Evolutionary conservation across 2,888 invertebrate genomes (phyloP), one percentile per base, ranked within the genome.

Genomic region (Anticlea derivata): DNA sequence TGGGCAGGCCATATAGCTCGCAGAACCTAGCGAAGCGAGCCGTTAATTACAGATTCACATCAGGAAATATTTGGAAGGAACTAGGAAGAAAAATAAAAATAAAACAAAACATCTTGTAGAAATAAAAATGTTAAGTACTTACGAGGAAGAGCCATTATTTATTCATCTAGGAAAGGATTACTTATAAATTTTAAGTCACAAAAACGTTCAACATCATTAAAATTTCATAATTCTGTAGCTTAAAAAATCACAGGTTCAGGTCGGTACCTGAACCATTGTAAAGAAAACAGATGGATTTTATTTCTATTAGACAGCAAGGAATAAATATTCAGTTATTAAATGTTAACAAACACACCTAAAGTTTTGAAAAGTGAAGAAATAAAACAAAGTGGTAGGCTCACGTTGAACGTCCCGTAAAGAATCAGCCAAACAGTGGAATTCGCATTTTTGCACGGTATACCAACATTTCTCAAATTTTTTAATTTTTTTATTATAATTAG

Each of bases 401-500:
- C 13, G 5, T 33, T 41, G 41, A 11, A 8, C 13, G 12, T 31
- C 30, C 41, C 23, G 8, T 7, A 33, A 31, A 31, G 24, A 41
- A 24, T 24, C 13, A 30, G 39, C 34, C 40, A 22, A 40, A 30
- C 40, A n/a, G 40, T n/a, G 4, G 11, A 6, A 11, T 33, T 24
- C 12, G 13, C 41, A 33, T 30, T 41, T 41, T 41, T 41, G 31
- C 41, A 41, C 41, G 31, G 31, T 31, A 31, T 24, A 2, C 30
- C 40, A 12, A 29, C 29, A 20, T 29, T 39, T 22, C 10, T 7
- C n/a, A 8, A 27, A 27, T 7, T n/a, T n/a, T n/a, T n/a, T n/a
- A n/a, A n/a, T n/a, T n/a, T n/a, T n/a, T n/a, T n/a, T n/a, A n/a
- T n/a, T n/a, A n/a, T n/a, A n/a, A n/a, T n/a, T n/a, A n/a, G n/a